These are phyloP conservation scores for Megaptera novaeangliae DNA, from an alignment of 2,113 vertebrate genomes.

Conservation along the genomic window DNA sequence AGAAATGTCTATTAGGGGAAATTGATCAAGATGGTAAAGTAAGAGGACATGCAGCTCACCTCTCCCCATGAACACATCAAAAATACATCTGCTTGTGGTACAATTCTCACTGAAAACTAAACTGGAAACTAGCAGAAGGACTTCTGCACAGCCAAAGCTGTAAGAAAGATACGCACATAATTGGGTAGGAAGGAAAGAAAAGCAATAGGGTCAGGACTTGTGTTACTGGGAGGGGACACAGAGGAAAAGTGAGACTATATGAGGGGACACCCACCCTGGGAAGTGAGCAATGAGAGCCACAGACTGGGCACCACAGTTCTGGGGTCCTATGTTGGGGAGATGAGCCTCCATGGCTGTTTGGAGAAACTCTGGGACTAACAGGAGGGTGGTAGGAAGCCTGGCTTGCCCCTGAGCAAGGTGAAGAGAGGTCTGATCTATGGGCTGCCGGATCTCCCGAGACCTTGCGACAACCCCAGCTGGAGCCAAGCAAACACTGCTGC, in stretches of 20 bases:
- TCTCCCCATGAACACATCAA: background rate
- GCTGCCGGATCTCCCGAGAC: background rate
- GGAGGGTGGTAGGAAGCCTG: background rate
- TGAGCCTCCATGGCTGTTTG: background rate
- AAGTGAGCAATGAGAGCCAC: background rate
- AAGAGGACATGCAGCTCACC: background rate
- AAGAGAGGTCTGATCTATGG: background rate
- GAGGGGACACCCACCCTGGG: no score
- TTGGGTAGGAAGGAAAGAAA: background rate
- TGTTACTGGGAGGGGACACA: background rate
- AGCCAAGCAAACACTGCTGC: background rate
- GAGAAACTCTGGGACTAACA: background rate
- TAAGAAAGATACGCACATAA: background rate
- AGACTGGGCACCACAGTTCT: background rate
- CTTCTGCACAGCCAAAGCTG: background rate
- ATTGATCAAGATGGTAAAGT: background rate
- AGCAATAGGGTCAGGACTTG: background rate
- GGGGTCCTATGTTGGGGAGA: background rate
- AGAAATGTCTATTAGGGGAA: background rate
- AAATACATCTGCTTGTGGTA: background rate
- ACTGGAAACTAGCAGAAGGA: background rate
- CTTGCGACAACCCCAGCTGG: background rate
- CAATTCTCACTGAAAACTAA: background rate
- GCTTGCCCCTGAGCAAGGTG: background rate
- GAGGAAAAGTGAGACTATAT: background rate